phyloP scores from a whole-genome alignment of 2,113 vertebrate genomes.

The Morone chrysops region DNA sequence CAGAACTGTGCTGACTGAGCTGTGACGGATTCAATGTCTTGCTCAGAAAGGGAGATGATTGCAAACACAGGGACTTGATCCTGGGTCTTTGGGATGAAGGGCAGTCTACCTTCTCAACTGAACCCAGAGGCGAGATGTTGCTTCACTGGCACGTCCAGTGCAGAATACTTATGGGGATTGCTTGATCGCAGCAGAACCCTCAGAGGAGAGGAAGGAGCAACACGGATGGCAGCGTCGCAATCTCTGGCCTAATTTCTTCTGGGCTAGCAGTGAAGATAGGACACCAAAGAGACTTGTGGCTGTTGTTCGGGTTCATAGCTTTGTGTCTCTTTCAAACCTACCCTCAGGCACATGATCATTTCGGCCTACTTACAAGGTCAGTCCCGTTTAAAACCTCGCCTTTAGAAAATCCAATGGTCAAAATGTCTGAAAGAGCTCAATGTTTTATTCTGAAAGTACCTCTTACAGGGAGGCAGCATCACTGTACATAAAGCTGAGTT shows the following conservation, averaged over 20 bases:
- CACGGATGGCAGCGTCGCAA: slow-evolving; percentile 51
- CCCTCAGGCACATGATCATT: slow-evolving; percentile 40
- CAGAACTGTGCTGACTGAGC: slow-evolving; percentile 59
- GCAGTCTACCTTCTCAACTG: slow-evolving; percentile 2
- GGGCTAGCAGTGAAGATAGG: slow-evolving; percentile 39
- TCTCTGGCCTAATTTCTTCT: slow-evolving; percentile 65
- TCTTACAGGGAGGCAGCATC: slow-evolving; percentile 1
- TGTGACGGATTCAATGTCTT: slow-evolving; percentile 42
- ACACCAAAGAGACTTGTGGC: slow-evolving; percentile 43
- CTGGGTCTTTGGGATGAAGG: slow-evolving; percentile 23
- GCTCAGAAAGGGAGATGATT: slow-evolving; percentile 11
- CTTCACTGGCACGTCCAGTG: not conserved
- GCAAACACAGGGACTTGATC: slow-evolving; percentile 18
- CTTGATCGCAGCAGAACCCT: slow-evolving; percentile 20
- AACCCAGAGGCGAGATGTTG: not conserved
- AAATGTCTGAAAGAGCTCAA: slow-evolving; percentile 11
- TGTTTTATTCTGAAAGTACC: slow-evolving; percentile 6
- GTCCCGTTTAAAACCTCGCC: slow-evolving; percentile 2
- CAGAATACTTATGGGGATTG: not conserved
- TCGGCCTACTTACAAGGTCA: slow-evolving; percentile 33
- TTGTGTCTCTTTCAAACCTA: slow-evolving; percentile 26
- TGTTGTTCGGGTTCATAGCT: slow-evolving; percentile 44
- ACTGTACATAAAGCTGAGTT: slow-evolving; percentile 23
- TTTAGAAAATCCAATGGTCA: not conserved
- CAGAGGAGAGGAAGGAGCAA: slow-evolving; percentile 33